phyloP scores from a whole-genome alignment of 2,888 invertebrate species.

The Drosophila testacea region DNA sequence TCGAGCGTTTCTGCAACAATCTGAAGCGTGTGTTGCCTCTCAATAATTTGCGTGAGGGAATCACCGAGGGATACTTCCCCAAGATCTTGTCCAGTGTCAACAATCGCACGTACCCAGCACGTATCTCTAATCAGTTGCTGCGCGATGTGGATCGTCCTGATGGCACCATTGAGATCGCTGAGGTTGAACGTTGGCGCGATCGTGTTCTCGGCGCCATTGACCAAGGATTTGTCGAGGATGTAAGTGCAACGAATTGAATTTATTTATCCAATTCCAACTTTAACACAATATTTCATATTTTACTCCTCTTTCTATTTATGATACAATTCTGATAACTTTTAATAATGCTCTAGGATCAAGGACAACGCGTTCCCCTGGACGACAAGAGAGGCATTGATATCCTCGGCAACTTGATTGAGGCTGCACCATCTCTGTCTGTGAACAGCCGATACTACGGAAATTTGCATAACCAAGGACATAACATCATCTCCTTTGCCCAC shows the following conservation, averaged over 20 bases:
- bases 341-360: constrained; percentile 53
- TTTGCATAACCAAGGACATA: constrained; percentile 93
- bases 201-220: constrained; percentile 91
- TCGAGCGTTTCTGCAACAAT: constrained; percentile 91
- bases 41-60: constrained; percentile 89
- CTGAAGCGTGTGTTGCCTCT: constrained; percentile 88
- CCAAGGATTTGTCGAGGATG: constrained; percentile 88
- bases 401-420: constrained; percentile 92
- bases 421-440: constrained; percentile 87
- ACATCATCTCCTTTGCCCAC: constrained; percentile 90
- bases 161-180: constrained; percentile 86
- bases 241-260: constrained; percentile 80
- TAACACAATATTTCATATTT: neutral
- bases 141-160: constrained; percentile 89
- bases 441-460: constrained; percentile 91
- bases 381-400: constrained; percentile 89
- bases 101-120: constrained; percentile 90
- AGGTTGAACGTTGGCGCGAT: constrained; percentile 91
- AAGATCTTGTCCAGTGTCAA: constrained; percentile 90
- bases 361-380: constrained; percentile 76
- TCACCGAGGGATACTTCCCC: constrained; percentile 92
- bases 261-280: neutral
- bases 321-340: neutral
- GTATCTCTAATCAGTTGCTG: constrained; percentile 87
- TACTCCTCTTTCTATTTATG: neutral